These are phyloP conservation scores for Melanchra persicariae DNA, from an alignment of 2,888 invertebrate genomes.

Conservation along the genomic window DNA sequence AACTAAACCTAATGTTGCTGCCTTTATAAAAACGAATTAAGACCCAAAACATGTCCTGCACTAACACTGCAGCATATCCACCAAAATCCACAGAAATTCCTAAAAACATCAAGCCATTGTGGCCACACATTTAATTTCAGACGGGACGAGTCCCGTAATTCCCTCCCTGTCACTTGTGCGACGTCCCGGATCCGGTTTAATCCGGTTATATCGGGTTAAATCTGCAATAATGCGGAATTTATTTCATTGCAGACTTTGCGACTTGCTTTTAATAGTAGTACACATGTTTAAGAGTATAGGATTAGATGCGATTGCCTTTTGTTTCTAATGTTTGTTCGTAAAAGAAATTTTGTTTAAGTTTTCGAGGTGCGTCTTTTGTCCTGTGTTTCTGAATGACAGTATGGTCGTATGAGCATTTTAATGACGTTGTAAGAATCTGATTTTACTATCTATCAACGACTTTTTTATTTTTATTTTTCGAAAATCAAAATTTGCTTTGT, in stretches of 20 bases:
- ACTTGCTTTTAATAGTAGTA: constrained; percentile 55
- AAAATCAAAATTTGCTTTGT: not conserved
- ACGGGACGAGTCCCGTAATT: constrained; percentile 66
- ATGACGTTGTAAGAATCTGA: not conserved
- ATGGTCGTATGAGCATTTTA: not conserved
- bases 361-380: not conserved
- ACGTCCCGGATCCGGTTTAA: constrained; percentile 71
- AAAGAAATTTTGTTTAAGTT: not conserved
- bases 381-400: not conserved
- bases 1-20: not conserved
- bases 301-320: constrained; percentile 33
- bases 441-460: not conserved
- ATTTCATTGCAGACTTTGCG: constrained; percentile 65
- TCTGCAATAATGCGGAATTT: constrained; percentile 75
- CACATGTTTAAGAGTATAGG: constrained; percentile 43
- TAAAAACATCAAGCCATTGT: constrained; percentile 62
- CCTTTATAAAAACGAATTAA: not conserved
- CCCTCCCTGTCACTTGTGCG: constrained; percentile 69
- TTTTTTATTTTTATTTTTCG: not conserved
- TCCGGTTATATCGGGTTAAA: constrained; percentile 74
- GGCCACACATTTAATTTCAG: constrained; percentile 70
- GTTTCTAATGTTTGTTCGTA: constrained; percentile 9
- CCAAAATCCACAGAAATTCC: constrained; percentile 50
- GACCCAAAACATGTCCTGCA: constrained; percentile 4
- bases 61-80: constrained; percentile 28